Evolutionary conservation across 2,113 vertebrate species (phyloP), one percentile per base, ranked within the genome.

Genomic region (Peromyscus polionotus): DNA sequence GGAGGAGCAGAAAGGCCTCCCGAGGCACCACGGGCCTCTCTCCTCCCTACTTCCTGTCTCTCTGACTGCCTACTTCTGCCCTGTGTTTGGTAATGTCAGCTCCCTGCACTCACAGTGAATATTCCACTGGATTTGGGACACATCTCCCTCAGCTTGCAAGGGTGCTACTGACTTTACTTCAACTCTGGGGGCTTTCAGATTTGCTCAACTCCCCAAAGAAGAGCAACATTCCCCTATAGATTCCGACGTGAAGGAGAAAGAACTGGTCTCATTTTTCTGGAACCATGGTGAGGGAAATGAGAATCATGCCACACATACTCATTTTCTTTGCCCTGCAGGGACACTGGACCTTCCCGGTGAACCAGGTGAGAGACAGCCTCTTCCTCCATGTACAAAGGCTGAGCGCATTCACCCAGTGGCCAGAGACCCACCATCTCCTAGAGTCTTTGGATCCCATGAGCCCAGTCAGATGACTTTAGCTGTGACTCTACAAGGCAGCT

Each of bases 71-170:
- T 61, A 19, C 54, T 92, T 96, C 83, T 45, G 77, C 16, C 81
- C 31, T 59, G 36, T 39, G 91, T 73, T 59, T 73, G 36, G 8
- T 48, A 95, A 65, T 26, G 57, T 0, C 51, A 51, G 45, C 61
- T 73, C 42, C 61, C 90, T 95, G 33, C 12, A 84, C 31, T 70
- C 4, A 2, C 45, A 97, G 80, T 3, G 0, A 91, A 76, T 72
- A 88, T 91, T 91, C 96, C 92, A n/a, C 57, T 79, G 81, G 61
- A 95, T 94, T 90, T 24, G 90, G 54, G 54, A 72, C 51, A 42
- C 59, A 61, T 76, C 42, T 92, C 70, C 85, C 83, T 89, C n/a
- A 22, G 54, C 14, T 33, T 19, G 31, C 76, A 89, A 24, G 88
- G 51, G 51, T 68, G 70, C 89, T 57, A 28, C 28, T 67, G 81